A percentile compares a stretch with the other conserved stretches of the same genome.
Conservation (phyloP, 2,797 vertebrate species). For the Muscicapa striata region DNA sequence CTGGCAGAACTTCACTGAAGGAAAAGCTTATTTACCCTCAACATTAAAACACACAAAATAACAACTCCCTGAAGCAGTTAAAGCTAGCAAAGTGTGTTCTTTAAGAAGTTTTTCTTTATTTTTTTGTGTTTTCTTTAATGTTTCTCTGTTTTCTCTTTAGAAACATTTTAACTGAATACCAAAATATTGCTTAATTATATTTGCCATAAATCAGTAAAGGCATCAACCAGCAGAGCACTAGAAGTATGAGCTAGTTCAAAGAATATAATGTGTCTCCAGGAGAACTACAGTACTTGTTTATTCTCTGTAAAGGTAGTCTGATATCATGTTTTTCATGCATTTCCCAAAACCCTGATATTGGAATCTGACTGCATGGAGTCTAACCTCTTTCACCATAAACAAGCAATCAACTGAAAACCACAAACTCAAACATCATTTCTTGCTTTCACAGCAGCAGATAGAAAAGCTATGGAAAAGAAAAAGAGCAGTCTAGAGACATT, state of each 20-base stretch:
- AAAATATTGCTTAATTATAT: background rate
- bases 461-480: background rate
- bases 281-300: background rate
- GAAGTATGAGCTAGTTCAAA: background rate
- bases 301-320: background rate
- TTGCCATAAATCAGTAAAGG: background rate
- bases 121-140: background rate
- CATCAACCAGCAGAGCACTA: background rate
- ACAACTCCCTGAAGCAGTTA: background rate
- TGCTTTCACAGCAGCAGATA: background rate
- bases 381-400: background rate
- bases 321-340: background rate
- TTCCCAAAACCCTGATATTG: background rate
- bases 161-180: background rate
- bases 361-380: background rate
- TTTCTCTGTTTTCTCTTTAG: background rate
- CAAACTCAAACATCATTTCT: background rate
- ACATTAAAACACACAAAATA: background rate
- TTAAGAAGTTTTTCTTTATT: background rate
- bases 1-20: background rate
- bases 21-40: background rate
- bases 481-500: background rate
- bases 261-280: background rate
- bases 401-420: background rate
- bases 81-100: background rate